Conservation (phyloP, 2,113 vertebrate genomes). For the Aptenodytes forsteri region DNA sequence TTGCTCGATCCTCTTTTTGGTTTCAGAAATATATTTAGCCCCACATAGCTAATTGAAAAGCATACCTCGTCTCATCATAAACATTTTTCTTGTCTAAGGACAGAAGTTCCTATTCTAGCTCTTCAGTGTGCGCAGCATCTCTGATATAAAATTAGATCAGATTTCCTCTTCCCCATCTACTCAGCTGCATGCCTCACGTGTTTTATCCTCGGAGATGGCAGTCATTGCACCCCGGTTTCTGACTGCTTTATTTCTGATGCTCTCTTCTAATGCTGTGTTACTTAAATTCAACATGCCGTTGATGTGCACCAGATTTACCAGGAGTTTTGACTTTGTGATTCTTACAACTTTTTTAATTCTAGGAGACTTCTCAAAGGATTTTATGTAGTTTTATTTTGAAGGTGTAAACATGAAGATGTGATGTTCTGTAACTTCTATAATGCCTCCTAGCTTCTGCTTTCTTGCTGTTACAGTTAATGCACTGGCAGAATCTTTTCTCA, state of each 20-base stretch:
- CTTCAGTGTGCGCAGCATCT: background rate
- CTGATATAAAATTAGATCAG: too few relatives aligned
- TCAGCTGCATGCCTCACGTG: accelerated
- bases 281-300: accelerated
- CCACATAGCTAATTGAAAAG: background rate
- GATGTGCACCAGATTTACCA: accelerated
- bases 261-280: accelerated
- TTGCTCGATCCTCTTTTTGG: background rate
- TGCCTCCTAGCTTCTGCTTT: background rate
- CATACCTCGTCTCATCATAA: background rate
- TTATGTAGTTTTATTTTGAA: background rate
- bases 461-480: background rate
- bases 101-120: background rate
- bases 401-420: background rate
- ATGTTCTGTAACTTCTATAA: accelerated
- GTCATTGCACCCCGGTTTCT: accelerated
- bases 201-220: accelerated
- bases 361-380: background rate
- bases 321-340: background rate
- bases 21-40: background rate
- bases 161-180: background rate
- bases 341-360: background rate
- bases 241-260: accelerated
- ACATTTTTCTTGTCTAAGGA: accelerated
- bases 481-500: background rate